Evolutionary conservation across 1,140 invertebrate genomes (phyloP).

Genomic region (Ceratina calcarata): DNA sequence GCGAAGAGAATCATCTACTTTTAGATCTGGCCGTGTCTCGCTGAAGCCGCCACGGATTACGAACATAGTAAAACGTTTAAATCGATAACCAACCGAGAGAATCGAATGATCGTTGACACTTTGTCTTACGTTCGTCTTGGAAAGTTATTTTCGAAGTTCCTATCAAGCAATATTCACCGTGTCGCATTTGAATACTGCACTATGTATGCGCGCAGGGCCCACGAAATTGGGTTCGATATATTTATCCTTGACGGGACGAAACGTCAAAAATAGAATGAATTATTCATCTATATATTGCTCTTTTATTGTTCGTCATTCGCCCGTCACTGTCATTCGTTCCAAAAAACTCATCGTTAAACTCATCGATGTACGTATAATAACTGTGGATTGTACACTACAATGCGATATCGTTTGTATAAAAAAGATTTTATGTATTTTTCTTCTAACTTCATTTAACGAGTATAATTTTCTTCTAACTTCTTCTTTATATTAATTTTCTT

Average conservation of each 20-base stretch:
- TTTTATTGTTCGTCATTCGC: conserved; percentile 23
- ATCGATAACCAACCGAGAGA: conserved; percentile 45
- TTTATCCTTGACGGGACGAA: not conserved
- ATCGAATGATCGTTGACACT: not conserved
- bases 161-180: conserved; percentile 34
- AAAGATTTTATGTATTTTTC: too few species aligned
- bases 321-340: conserved; percentile 12
- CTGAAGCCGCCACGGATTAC: conserved; percentile 40
- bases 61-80: conserved; percentile 55
- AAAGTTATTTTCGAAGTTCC: conserved; percentile 20
- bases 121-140: conserved; percentile 4
- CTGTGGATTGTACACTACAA: too few species aligned
- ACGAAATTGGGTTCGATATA: too few species aligned
- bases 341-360: too few species aligned
- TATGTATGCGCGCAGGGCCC: not conserved
- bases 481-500: too few species aligned
- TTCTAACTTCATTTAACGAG: too few species aligned
- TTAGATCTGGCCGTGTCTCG: conserved; percentile 12
- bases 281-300: conserved; percentile 29
- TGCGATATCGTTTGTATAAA: too few species aligned
- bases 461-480: too few species aligned
- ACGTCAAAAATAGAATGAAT: conserved; percentile 54
- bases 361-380: too few species aligned
- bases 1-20: conserved; percentile 54
- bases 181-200: conserved; percentile 25